These are phyloP conservation scores for Lamellibrachia columna DNA, from an alignment of 2,888 invertebrate genomes.

Conservation along the genomic window DNA sequence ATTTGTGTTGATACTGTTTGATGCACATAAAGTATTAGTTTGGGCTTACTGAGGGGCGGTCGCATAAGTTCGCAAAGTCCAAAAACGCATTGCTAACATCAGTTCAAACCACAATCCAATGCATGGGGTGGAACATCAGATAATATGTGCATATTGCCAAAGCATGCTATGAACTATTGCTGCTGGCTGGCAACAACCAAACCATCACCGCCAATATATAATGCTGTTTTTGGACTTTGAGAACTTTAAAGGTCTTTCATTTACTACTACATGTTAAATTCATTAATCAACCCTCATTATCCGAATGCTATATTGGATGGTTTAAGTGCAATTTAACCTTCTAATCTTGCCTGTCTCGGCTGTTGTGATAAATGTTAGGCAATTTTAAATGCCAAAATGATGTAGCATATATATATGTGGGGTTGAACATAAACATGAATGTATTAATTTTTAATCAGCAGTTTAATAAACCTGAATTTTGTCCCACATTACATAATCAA, in stretches of 20 bases:
- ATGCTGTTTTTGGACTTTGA: too few species aligned
- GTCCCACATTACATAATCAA: too few species aligned
- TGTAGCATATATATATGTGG: neutral
- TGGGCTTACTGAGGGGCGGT: too few species aligned
- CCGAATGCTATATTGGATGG: neutral
- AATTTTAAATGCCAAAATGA: too few species aligned
- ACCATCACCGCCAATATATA: too few species aligned
- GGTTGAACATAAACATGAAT: neutral
- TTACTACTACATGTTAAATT: neutral
- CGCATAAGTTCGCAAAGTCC: too few species aligned
- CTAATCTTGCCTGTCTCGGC: neutral
- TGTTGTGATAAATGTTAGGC: neutral
- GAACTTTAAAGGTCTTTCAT: neutral
- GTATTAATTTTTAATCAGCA: neutral
- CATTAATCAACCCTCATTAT: neutral
- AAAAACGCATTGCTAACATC: too few species aligned
- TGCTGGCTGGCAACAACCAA: neutral
- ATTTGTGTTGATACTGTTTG: neutral
- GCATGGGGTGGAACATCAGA: too few species aligned
- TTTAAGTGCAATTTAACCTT: neutral
- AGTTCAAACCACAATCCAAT: too few species aligned
- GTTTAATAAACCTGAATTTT: neutral
- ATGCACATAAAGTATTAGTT: neutral
- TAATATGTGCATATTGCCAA: too few species aligned
- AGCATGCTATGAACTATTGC: neutral